Evolutionary conservation across 2,888 invertebrate genomes (phyloP), one percentile per base, ranked within the genome.

Genomic region (Chironomus tentans): DNA sequence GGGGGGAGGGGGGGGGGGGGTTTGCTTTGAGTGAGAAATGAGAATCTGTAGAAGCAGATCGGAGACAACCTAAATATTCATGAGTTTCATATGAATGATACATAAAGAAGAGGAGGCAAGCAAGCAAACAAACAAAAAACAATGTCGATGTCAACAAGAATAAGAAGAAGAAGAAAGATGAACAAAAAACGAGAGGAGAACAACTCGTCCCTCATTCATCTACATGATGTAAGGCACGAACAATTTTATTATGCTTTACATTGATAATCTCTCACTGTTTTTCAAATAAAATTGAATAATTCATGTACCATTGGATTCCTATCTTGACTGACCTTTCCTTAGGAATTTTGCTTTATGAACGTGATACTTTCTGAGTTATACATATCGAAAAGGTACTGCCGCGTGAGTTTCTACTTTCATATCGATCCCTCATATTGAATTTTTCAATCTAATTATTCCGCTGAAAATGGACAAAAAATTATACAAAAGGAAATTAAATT

Each of bases 1-100:
- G n/a, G n/a, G n/a, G n/a, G n/a, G n/a, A n/a, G n/a, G n/a, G n/a
- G n/a, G n/a, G n/a, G n/a, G n/a, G n/a, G n/a, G n/a, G 38, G 38
- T n/a, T 18, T n/a, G 15, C 6, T 56, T 18, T 15, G 56, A 15
- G 15, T 50, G 50, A 50, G 15, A 50, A 50, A 50, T 50, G 50
- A 50, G 15, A 50, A 50, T 50, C 38, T 38, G 38, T 28, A 38
- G 56, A 15, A 56, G 7, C 15, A 56, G 50, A 50, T 6, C 5
- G 15, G 56, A 56, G 56, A 56, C 15, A 70, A 47, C 70, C 70
- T 56, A 56, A 71, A 71, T 71, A 71, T 71, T 71, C 71, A 71
- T 71, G 71, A 47, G 15, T 56, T 56, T 56, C 56, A 56, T 38
- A 38, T 38, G 38, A 38, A 38, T 38, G 38, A 38, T 38, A 38